Base-by-base conservation (phyloP, 2,113 vertebrate species). In the Eulacestoma nigropectus region DNA sequence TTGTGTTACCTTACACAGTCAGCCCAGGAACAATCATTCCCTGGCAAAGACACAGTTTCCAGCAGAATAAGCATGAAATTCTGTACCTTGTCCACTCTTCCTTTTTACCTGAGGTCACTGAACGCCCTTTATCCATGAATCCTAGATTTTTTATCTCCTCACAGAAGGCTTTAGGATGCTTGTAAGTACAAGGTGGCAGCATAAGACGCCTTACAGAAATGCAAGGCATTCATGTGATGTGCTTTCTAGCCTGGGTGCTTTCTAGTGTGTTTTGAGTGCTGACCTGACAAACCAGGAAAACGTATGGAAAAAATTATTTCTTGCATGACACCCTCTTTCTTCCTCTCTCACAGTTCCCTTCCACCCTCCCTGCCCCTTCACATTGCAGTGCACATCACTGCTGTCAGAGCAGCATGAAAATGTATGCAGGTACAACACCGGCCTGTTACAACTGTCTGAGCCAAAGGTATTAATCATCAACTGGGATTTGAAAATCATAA, bases 401-500 rank as follows among this genome's bases (percentile, higher is more conserved):
- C 77, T 93, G 69, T 72, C 77, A 90, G 65, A 94, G 75, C 62
- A 75, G 39, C 19, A 47, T 2, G 18, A 76, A 89, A 95, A 95
- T 59, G 76, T 70, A 91, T 82, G 88, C 95, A 84, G 88, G 55
- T 81, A 81, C 50, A 81, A 83, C 91, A 70, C 62, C 1, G 21
- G 80, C 80, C 80, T 90, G 76, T 91, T 86, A 79, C 72, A 91
- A 56, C 21, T 57, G 67, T 89, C 97, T 97, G 80, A 97, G 90
- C 80, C 89, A 81, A 76, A 69, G 68, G 89, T 93, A 96, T 95
- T 96, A 96, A 97, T 95, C 97, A 95, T 88, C 95, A 96, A 4
- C 86, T 79, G 91, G 90, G 88, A 95, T 96, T 86, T 95, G 90
- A 80, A 96, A 95, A 97, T 87, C 92, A 96, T 77, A 97, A 93